phyloP scores from a whole-genome alignment of 2,888 invertebrate genomes.

The Maniola hyperantus region DNA sequence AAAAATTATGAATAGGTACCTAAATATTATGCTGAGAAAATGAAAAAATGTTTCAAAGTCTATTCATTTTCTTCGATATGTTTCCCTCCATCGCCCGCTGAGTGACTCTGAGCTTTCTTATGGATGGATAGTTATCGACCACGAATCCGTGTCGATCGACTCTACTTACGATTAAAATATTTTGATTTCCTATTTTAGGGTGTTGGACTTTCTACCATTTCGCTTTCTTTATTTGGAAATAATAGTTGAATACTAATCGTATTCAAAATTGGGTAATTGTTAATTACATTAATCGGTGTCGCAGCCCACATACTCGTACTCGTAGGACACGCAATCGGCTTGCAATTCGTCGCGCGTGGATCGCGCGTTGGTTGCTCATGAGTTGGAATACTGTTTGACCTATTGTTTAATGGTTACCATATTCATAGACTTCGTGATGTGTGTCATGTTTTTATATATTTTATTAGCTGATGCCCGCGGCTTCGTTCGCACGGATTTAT shows the following conservation, averaged over 20 bases:
- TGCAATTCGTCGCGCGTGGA: conserved; percentile 1
- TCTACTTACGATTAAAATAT: too few species aligned
- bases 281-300: conserved; percentile 12
- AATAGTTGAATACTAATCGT: neutral
- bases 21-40: too few species aligned
- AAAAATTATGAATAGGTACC: too few species aligned
- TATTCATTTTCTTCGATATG: too few species aligned
- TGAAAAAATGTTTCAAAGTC: too few species aligned
- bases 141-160: too few species aligned
- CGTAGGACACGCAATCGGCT: neutral
- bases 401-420: conserved; percentile 7
- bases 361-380: conserved; percentile 8
- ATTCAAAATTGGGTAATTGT: conserved; percentile 4
- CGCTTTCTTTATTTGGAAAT: neutral
- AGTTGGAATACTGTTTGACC: neutral
- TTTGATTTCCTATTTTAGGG: too few species aligned
- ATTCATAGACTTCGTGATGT: neutral
- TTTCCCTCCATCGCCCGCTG: too few species aligned
- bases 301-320: conserved; percentile 21
- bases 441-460: neutral
- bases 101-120: too few species aligned
- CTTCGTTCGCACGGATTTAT: neutral
- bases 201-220: neutral
- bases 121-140: neutral
- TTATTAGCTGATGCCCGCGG: neutral